Base-by-base conservation (phyloP, 2,113 vertebrate genomes). In the cattle (Bos taurus) region DNA sequence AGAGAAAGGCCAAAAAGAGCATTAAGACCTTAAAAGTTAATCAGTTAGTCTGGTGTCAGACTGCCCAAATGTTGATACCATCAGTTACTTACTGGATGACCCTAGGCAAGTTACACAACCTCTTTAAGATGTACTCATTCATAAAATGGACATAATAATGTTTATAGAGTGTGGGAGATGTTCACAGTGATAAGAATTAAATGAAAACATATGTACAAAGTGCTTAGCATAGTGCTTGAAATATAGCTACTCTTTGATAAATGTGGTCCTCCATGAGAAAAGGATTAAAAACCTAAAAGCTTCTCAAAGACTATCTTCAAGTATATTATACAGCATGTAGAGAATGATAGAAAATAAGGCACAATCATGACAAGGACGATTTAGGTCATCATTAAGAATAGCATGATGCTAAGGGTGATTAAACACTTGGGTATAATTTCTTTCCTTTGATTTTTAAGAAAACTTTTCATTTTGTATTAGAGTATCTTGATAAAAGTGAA, bases 221-320 rank as follows among this genome's bases (percentile, higher is more conserved):
- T 36, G 12, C 19, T 77, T 74, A 28, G 40, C 6, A 11, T 12
- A 10, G 52, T 59, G 67, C 80, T 94, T 71, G 54, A 46, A 50
- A 48, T 77, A 59, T 33, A 62, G 43, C 62, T 90, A 26, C 56
- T 26, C 40, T 96, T 88, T 92, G 80, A 87, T 92, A 74, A 80
- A 62, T 33, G 1, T 78, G 86, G 83, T 36, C 40, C 4, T 28
- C 40, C 80, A 7, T 62, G 57, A 82, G 56, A 87, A 88, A 90
- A 87, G 81, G 92, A 36, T 78, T 92, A 96, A 95, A 78, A 91
- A 57, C 82, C 96, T 89, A 43, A 96, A 95, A 97, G 74, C 67
- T 40, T 17, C 46, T 90, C 57, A 54, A 50, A 94, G 60, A 83
- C 43, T 40, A 7, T 95, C 40, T 92, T 64, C 30, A 88, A 86